Evolutionary conservation across 2,113 vertebrate genomes (phyloP).

Genomic region (Antennarius striatus): DNA sequence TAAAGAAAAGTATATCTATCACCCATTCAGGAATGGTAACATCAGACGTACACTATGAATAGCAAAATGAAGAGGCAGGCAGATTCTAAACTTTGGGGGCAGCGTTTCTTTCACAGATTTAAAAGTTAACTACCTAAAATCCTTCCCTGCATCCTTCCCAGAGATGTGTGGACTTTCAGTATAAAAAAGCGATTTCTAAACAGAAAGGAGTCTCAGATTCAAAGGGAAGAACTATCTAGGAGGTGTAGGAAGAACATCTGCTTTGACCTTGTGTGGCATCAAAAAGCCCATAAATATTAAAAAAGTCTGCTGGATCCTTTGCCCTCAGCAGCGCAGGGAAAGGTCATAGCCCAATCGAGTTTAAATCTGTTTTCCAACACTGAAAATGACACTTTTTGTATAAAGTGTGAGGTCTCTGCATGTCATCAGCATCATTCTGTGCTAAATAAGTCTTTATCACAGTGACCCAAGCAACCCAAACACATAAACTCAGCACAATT

Average conservation of each 20-base stretch:
- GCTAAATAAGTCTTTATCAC: constrained; percentile 39
- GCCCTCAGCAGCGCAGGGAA: constrained; percentile 56
- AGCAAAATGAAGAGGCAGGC: constrained; percentile 25
- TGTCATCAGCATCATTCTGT: constrained; percentile 54
- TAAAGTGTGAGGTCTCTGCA: constrained; percentile 31
- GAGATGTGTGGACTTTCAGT: constrained; percentile 64
- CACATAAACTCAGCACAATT: constrained; percentile 7
- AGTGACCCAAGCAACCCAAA: not conserved
- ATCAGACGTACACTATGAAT: constrained; percentile 35
- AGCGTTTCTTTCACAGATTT: constrained; percentile 40
- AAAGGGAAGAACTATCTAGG: constrained; percentile 57
- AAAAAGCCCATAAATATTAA: constrained; percentile 74
- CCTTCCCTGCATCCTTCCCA: constrained; percentile 46
- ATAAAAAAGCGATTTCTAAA: constrained; percentile 66
- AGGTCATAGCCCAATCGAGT: constrained; percentile 70
- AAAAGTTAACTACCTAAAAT: constrained; percentile 64
- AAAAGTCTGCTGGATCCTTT: constrained; percentile 51
- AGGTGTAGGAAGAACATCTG: constrained; percentile 65
- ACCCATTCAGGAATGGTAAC: constrained; percentile 44
- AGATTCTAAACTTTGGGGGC: constrained; percentile 47
- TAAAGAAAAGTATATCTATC: constrained; percentile 9
- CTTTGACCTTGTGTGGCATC: constrained; percentile 71
- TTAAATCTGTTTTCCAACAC: constrained; percentile 67
- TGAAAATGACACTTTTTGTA: constrained; percentile 54
- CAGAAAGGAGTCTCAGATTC: constrained; percentile 54